These are phyloP conservation scores for Phylloscopus trochiloides DNA, from an alignment of 2,113 vertebrate genomes.

Conservation along the genomic window DNA sequence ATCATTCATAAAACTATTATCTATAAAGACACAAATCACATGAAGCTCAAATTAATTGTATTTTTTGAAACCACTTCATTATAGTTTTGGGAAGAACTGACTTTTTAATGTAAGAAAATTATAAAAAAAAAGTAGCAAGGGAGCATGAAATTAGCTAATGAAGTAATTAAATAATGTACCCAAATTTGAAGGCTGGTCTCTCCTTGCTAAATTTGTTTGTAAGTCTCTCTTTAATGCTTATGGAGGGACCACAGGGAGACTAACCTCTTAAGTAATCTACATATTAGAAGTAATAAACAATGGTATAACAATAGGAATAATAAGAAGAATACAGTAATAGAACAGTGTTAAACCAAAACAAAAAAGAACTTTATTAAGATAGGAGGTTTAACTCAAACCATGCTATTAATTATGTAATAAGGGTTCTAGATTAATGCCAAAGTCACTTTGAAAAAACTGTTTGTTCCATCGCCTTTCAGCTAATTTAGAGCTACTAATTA, in stretches of 20 bases:
- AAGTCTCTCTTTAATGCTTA: neutral
- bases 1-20: neutral
- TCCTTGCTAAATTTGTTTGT: neutral
- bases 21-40: neutral
- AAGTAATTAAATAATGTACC: neutral
- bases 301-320: neutral
- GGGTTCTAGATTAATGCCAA: neutral
- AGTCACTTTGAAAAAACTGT: neutral
- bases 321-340: neutral
- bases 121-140: neutral
- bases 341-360: neutral
- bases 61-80: neutral
- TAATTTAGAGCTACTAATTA: conserved; percentile 49
- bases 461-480: neutral
- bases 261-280: neutral
- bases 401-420: neutral
- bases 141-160: neutral
- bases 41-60: neutral
- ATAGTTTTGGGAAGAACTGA: neutral
- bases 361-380: neutral
- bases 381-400: neutral
- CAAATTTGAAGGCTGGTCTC: neutral
- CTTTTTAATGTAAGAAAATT: neutral
- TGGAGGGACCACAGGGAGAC: neutral
- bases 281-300: neutral